A percentile compares a stretch with the other conserved stretches of the same genome.
These are phyloP conservation scores for Emmelina monodactyla DNA, from an alignment of 2,888 invertebrate genomes.

Conservation along the genomic window DNA sequence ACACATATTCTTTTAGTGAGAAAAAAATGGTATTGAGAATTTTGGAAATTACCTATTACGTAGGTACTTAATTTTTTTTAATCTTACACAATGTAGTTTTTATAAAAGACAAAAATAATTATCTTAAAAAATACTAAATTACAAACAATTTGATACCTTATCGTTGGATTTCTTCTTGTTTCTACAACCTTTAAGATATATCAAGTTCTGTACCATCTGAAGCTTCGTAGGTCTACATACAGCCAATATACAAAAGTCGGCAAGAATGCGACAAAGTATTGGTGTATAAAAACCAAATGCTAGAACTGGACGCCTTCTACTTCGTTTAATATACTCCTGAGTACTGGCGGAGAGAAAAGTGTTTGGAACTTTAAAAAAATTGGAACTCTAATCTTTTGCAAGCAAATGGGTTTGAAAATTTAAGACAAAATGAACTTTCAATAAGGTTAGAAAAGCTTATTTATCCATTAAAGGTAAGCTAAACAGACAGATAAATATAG, in stretches of 20 bases:
- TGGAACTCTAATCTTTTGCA: background rate
- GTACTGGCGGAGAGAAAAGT: constrained; percentile 27
- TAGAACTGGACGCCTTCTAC: constrained; percentile 42
- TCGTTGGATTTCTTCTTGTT: no score
- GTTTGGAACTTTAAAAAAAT: constrained; percentile 11
- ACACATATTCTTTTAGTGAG: no score
- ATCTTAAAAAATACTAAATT: no score
- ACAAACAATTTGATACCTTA: no score
- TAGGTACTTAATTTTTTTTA: no score
- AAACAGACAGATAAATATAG: no score
- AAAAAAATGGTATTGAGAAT: no score
- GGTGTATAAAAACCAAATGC: constrained; percentile 66
- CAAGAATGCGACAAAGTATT: constrained; percentile 62
- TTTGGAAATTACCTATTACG: no score
- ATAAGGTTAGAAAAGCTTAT: background rate
- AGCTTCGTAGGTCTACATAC: constrained; percentile 15
- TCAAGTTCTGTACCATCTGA: no score
- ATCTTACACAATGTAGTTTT: no score
- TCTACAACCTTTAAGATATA: no score
- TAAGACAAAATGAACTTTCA: background rate
- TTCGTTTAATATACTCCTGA: constrained; percentile 57
- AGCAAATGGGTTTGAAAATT: background rate
- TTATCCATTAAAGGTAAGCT: background rate
- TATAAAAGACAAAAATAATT: no score
- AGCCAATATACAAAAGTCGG: constrained; percentile 58